A percentile compares a stretch with the other conserved stretches of the same genome.
Conservation (phyloP, 2,113 vertebrate species). For the Zosterops borbonicus region DNA sequence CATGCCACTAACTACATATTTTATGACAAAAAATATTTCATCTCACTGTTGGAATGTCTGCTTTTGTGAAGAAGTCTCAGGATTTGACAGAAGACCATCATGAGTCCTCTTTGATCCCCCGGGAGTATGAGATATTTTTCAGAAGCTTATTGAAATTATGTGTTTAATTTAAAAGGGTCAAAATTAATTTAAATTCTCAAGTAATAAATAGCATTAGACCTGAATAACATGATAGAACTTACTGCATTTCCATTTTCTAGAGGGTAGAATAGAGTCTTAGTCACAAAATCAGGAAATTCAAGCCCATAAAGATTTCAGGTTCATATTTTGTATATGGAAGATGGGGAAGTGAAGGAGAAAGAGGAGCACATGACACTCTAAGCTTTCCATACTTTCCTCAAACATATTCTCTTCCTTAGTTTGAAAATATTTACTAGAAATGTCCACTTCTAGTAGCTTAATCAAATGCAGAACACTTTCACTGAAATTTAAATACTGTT, state of each 20-base stretch:
- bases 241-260: not conserved
- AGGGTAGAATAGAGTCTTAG: not conserved
- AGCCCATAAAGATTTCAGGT: not conserved
- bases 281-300: not conserved
- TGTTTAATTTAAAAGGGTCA: not conserved
- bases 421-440: not conserved
- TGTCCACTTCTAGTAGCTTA: not conserved
- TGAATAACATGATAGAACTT: not conserved
- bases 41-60: not conserved
- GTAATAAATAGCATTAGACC: not conserved
- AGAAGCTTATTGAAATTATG: not conserved
- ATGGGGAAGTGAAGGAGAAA: not conserved
- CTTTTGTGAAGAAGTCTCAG: not conserved
- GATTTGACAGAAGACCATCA: not conserved
- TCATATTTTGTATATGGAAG: accelerated
- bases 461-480: not conserved
- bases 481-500: not conserved
- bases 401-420: not conserved
- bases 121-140: not conserved
- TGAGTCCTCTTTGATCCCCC: not conserved
- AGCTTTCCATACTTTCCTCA: not conserved
- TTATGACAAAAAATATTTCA: not conserved
- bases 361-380: accelerated
- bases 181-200: not conserved
- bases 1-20: not conserved